These are phyloP conservation scores for Jaculus jaculus DNA, from an alignment of 2,113 vertebrate species.

Conservation along the genomic window DNA sequence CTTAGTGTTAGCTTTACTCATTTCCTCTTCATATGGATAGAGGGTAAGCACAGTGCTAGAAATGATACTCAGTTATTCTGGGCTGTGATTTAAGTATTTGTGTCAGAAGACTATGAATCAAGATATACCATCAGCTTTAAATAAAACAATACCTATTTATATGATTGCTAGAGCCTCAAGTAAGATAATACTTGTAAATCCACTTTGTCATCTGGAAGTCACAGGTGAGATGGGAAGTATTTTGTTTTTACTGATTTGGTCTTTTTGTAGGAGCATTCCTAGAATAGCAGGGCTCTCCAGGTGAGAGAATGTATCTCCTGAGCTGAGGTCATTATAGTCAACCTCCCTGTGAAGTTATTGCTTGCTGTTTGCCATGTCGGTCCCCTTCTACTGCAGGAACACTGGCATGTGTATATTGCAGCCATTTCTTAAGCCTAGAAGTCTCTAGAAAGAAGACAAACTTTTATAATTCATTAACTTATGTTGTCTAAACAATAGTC, in stretches of 20 bases:
- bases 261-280: background rate
- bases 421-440: background rate
- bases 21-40: constrained; percentile 17
- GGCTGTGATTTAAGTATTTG: background rate
- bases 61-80: background rate
- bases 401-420: background rate
- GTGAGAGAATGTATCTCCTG: background rate
- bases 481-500: background rate
- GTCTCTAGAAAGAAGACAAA: background rate
- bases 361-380: background rate
- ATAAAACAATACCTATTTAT: background rate
- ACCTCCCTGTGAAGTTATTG: background rate
- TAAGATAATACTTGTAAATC: background rate
- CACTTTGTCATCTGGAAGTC: background rate
- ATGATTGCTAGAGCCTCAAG: background rate
- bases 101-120: background rate
- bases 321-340: background rate
- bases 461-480: background rate
- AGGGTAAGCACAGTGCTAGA: background rate
- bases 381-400: background rate
- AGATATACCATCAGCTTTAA: background rate
- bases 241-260: background rate
- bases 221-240: background rate
- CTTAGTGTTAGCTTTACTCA: background rate
- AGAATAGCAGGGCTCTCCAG: background rate